phyloP scores from a whole-genome alignment of 1,140 invertebrate genomes.

The Drosophila arizonae region DNA sequence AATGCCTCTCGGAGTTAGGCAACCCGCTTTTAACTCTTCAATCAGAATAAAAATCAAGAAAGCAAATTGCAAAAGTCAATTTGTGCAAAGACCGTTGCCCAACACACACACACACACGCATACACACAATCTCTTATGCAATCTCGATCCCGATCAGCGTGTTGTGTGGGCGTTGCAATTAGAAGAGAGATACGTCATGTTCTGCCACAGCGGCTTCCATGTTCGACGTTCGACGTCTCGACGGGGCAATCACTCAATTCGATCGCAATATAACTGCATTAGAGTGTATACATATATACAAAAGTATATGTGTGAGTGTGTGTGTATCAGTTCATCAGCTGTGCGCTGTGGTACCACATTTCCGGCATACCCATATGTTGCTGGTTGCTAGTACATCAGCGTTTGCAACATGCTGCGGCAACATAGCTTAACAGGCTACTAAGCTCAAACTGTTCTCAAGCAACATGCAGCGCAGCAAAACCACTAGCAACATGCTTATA shows the following conservation, averaged over 20 bases:
- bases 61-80: constrained; percentile 75
- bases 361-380: constrained; percentile 58
- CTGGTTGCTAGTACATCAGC: background rate
- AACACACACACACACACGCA: constrained; percentile 31
- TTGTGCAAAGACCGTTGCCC: constrained; percentile 36
- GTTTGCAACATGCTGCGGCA: constrained; percentile 59
- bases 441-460: constrained; percentile 25
- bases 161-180: constrained; percentile 78
- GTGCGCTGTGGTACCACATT: constrained; percentile 56
- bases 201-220: constrained; percentile 39
- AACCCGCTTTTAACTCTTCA: background rate
- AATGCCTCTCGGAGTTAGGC: background rate
- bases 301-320: constrained; percentile 1
- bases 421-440: constrained; percentile 55
- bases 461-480: background rate
- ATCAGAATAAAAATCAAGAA: constrained; percentile 39
- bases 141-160: constrained; percentile 52
- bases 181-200: constrained; percentile 68
- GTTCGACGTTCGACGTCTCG: constrained; percentile 50
- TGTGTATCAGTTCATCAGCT: constrained; percentile 42
- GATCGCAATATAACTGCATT: constrained; percentile 42
- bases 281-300: background rate
- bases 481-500: background rate
- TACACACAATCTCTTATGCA: constrained; percentile 62
- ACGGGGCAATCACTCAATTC: constrained; percentile 64